A percentile compares a stretch with the other conserved stretches of the same genome.
Evolutionary conservation across 2,888 invertebrate genomes (phyloP).

Genomic region (Callimorpha dominula): DNA sequence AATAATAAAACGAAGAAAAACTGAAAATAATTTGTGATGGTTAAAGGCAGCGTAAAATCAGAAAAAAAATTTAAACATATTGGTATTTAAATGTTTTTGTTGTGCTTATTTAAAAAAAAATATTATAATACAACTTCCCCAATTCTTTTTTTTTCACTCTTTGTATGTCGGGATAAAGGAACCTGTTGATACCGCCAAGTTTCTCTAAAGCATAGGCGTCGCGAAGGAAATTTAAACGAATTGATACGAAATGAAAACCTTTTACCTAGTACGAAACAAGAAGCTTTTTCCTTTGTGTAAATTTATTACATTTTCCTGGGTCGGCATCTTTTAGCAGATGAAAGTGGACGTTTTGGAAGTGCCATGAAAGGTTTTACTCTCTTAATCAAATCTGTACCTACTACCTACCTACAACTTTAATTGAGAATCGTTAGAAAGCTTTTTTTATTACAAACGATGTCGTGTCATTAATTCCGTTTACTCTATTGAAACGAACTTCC

Average conservation of each 20-base stretch:
- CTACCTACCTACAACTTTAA: not conserved
- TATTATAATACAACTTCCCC: not conserved
- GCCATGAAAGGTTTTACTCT: not conserved
- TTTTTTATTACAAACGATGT: too few species aligned
- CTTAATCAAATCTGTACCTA: not conserved
- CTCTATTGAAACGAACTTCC: too few species aligned
- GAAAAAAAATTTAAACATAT: too few species aligned
- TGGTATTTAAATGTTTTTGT: too few species aligned
- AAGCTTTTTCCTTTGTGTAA: not conserved
- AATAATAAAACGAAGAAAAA: not conserved
- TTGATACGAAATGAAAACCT: constrained; percentile 13
- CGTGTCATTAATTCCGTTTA: too few species aligned
- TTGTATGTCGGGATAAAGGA: not conserved
- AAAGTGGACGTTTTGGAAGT: not conserved
- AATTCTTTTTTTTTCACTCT: not conserved
- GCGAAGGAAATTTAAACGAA: constrained; percentile 9
- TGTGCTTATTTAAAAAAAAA: not conserved
- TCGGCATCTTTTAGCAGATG: not conserved
- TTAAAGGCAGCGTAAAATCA: not conserved
- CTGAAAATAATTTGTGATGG: not conserved
- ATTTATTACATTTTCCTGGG: not conserved
- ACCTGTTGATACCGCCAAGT: not conserved
- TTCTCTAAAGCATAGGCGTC: not conserved
- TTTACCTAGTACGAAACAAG: not conserved
- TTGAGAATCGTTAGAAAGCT: not conserved